Percentiles rank a stretch among this genome's conserved stretches.
Conservation (phyloP, 2,113 vertebrate species). For the Pica pica region DNA sequence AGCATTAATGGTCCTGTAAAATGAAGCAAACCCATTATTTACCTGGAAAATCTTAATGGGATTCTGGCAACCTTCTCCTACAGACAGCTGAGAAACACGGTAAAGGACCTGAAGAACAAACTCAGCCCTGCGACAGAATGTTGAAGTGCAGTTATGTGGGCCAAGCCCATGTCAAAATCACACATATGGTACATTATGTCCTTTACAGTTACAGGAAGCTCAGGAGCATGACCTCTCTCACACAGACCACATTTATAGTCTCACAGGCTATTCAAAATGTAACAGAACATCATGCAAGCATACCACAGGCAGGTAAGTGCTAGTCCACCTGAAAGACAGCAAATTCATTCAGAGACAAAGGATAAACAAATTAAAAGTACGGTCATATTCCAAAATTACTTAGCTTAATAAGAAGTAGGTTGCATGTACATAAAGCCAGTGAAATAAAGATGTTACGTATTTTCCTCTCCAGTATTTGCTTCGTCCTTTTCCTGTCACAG, state of each 20-base stretch:
- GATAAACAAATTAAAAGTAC: background rate
- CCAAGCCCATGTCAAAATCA: background rate
- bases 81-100: background rate
- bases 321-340: background rate
- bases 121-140: background rate
- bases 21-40: background rate
- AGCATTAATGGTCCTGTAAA: background rate
- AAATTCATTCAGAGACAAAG: background rate
- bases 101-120: background rate
- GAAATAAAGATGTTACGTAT: background rate
- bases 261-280: background rate
- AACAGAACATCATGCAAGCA: background rate
- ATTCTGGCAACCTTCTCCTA: background rate
- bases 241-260: background rate
- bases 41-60: background rate
- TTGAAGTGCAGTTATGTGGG: background rate
- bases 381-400: background rate
- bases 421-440: background rate
- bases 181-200: background rate
- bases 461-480: background rate
- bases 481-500: background rate
- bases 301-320: background rate
- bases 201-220: background rate
- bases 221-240: background rate
- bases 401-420: background rate